Percentiles rank a stretch among this genome's conserved stretches.
These are phyloP conservation scores for Mus minutoides DNA, from an alignment of 2,797 vertebrate species.

Conservation along the genomic window DNA sequence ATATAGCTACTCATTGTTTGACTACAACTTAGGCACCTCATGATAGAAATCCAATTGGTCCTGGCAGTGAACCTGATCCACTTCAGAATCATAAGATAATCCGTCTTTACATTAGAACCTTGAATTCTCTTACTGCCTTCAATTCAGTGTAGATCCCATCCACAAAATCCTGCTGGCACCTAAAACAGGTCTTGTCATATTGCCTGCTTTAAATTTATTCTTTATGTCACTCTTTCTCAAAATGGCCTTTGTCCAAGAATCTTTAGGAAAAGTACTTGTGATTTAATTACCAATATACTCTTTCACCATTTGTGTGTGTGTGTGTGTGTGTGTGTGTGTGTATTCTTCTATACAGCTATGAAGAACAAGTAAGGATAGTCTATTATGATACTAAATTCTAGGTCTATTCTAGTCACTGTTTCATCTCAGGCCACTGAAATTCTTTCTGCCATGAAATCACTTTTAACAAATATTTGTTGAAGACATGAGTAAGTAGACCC, in stretches of 20 bases:
- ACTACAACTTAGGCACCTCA: background rate
- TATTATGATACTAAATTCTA: background rate
- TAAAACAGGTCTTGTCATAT: background rate
- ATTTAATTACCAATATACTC: background rate
- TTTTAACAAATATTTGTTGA: conserved; percentile 59
- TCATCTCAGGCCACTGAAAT: background rate
- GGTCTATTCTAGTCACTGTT: background rate
- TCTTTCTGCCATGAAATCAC: background rate
- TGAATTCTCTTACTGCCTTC: background rate
- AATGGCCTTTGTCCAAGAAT: background rate
- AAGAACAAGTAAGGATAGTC: background rate
- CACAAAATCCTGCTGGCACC: background rate
- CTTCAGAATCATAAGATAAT: background rate
- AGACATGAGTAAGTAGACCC: background rate
- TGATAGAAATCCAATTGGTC: background rate
- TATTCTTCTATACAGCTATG: background rate
- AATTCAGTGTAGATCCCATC: background rate
- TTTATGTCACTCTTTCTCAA: background rate
- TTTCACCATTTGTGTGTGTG: background rate
- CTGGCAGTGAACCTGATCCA: background rate
- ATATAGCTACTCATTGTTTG: background rate
- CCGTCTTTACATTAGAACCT: background rate
- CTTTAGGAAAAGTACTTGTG: background rate
- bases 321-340: background rate
- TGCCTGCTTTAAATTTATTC: background rate